Evolutionary conservation across 2,888 invertebrate genomes (phyloP).

Genomic region (Dorcus hopei): DNA sequence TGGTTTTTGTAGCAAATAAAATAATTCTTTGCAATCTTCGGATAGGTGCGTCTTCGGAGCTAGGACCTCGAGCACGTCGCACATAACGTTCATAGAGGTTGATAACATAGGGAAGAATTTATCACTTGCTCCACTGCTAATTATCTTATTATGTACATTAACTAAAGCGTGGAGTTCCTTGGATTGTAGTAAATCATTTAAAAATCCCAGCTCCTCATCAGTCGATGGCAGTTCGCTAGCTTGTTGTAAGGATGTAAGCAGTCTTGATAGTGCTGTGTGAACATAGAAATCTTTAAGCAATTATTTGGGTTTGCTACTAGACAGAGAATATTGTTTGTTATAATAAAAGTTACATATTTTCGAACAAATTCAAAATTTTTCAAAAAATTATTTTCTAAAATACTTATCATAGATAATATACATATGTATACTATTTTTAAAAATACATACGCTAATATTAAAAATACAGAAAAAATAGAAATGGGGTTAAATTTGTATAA

Average conservation of each 20-base stretch:
- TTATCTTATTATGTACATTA: slow-evolving; percentile 86
- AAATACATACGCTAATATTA: too few relatives aligned
- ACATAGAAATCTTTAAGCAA: neutral
- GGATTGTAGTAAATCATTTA: slow-evolving; percentile 79
- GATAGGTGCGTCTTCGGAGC: slow-evolving; percentile 63
- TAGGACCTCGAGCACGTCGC: slow-evolving; percentile 78
- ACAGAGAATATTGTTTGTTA: too few relatives aligned
- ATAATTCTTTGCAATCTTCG: slow-evolving; percentile 76
- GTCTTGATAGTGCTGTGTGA: slow-evolving; percentile 68
- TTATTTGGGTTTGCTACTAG: too few relatives aligned
- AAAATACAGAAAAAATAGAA: too few relatives aligned
- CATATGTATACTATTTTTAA: too few relatives aligned
- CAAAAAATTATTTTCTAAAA: too few relatives aligned
- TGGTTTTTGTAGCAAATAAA: slow-evolving; percentile 77
- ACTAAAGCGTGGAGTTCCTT: slow-evolving; percentile 87
- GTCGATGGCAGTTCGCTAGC: slow-evolving; percentile 68
- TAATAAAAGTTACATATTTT: too few relatives aligned
- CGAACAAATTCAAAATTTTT: too few relatives aligned
- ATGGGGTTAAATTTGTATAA: too few relatives aligned
- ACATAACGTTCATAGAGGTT: slow-evolving; percentile 73
- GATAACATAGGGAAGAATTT: slow-evolving; percentile 80
- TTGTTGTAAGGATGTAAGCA: slow-evolving; percentile 79
- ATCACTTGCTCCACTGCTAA: slow-evolving; percentile 79
- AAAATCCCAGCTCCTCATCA: slow-evolving; percentile 83
- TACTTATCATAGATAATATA: too few relatives aligned